A percentile compares a stretch with the other conserved stretches of the same genome.
phyloP scores from a whole-genome alignment of 2,797 vertebrate genomes.

The Champsocephalus gunnari region DNA sequence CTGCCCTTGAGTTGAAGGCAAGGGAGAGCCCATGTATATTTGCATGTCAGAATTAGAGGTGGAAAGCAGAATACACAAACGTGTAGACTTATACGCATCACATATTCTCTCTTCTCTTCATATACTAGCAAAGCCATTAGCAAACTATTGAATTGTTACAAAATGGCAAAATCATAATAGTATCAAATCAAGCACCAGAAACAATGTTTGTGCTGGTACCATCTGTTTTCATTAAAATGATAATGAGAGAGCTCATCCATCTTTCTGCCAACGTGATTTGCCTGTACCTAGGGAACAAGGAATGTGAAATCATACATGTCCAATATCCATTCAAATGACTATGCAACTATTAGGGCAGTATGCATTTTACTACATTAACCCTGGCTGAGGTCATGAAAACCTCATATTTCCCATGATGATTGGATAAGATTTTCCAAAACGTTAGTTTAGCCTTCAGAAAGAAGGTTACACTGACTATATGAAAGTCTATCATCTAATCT shows the following conservation, averaged over 20 bases:
- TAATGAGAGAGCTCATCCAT: conserved; percentile 71
- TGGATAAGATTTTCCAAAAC: conserved; percentile 1
- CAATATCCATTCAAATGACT: conserved; percentile 64
- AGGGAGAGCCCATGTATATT: conserved; percentile 27
- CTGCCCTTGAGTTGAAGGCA: conserved; percentile 65
- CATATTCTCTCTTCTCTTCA: neutral
- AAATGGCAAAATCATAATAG: conserved; percentile 52
- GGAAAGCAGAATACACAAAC: conserved; percentile 1
- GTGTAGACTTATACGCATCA: neutral
- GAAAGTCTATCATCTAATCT: neutral
- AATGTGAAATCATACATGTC: conserved; percentile 41
- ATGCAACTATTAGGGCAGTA: conserved; percentile 5
- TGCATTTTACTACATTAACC: conserved; percentile 42
- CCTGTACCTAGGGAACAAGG: conserved; percentile 33
- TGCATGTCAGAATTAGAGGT: conserved; percentile 32
- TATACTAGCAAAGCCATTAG: conserved; percentile 36
- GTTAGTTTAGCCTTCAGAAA: neutral
- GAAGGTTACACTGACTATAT: neutral
- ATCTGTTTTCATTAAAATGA: conserved; percentile 77
- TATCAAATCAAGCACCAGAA: conserved; percentile 51
- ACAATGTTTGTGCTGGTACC: conserved; percentile 55
- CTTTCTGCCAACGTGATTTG: conserved; percentile 57
- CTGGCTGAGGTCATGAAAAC: conserved; percentile 21
- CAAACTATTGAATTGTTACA: conserved; percentile 46
- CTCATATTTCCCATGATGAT: conserved; percentile 5